Base-by-base conservation (phyloP, 2,888 invertebrate genomes). In the Trichopria drosophilae region DNA sequence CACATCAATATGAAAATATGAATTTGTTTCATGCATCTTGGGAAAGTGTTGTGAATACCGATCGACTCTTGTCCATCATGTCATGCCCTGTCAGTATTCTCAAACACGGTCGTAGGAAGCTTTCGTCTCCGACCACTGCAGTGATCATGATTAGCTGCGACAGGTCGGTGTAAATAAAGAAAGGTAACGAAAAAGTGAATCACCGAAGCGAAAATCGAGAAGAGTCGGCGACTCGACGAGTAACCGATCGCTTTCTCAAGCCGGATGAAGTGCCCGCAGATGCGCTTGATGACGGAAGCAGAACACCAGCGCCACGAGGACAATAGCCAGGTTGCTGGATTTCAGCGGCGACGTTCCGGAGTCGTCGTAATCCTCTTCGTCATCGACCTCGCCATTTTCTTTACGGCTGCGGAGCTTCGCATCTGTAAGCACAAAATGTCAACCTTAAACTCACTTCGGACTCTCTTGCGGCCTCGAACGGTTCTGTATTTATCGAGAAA, bases 331-430 rank as follows among this genome's bases (percentile, higher is more conserved):
- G 42, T 52, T 41, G 6, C 55, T 45, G 52, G 59, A 40, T 60
- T 57, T 41, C 56, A 59, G 43, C 60, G 61, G 53, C 46, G 60
- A 47, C 18, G 63, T 59, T n/a, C 63, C 63, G 6, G 71, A 72
- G 45, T 68, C 66, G 7, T 70, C 69, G 50, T 71, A 69, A 50
- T 73, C 69, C 47, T 72, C 71, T 31, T 60, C 64, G 16, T 60
- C 58, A 32, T 63, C 66, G 26, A 59, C 65, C 23, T 58, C 59
- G 34, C 55, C 59, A 49, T 67, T 62, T 58, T 68, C 69, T 53
- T 72, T 72, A 13, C 68, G 68, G 40, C 72, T 66, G 13, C 72
- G 70, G 6, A 69, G 62, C 50, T 72, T 69, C 24, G 69, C 53
- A 53, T 72, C 73, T 73, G 63, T 23, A 57, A 59, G 47, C 51